Conservation (phyloP, 2,113 vertebrate species). For the Pelecanoides urinatrix region DNA sequence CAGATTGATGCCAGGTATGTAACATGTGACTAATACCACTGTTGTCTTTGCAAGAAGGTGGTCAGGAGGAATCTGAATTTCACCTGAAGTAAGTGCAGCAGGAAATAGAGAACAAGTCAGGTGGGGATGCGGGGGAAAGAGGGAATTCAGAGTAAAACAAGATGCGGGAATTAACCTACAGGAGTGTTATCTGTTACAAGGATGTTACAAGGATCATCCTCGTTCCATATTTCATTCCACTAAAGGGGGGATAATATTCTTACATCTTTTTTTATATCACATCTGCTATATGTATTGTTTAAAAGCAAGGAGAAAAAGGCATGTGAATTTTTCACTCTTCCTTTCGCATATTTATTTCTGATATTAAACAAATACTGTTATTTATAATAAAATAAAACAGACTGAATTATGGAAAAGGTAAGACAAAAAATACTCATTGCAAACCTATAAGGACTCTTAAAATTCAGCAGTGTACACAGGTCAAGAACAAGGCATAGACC, state of each 20-base stretch:
- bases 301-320: not conserved
- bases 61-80: not conserved
- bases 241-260: rapidly evolving
- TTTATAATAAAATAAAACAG: not conserved
- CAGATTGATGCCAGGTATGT: not conserved
- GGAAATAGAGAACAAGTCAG: not conserved
- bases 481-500: not conserved
- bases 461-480: not conserved
- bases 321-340: not conserved
- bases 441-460: not conserved
- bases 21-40: not conserved
- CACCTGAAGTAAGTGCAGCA: not conserved
- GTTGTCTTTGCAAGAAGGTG: not conserved
- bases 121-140: not conserved
- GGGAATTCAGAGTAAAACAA: not conserved
- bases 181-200: not conserved
- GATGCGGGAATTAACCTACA: not conserved
- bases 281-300: not conserved
- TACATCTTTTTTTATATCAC: not conserved
- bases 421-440: not conserved
- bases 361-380: not conserved
- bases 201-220: not conserved
- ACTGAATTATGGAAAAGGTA: not conserved
- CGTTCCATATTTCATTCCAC: not conserved
- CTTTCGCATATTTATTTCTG: not conserved